Conservation (phyloP, 2,888 invertebrate genomes). For the Ceriagrion tenellum region DNA sequence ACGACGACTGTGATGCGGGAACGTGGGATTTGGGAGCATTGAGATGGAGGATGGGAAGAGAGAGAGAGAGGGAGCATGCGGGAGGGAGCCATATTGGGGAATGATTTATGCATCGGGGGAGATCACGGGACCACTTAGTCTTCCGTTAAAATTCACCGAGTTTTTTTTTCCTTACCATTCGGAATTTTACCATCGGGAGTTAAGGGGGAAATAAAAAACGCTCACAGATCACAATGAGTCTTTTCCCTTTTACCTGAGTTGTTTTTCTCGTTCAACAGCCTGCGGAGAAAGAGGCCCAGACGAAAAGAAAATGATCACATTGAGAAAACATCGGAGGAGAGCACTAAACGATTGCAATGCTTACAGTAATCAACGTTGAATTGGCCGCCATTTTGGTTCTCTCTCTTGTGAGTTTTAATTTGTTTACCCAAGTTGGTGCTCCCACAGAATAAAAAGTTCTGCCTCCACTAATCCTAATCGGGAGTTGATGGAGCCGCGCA, state of each 20-base stretch:
- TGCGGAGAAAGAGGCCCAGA: not conserved
- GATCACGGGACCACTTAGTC: constrained; percentile 26
- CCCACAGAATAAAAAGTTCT: not conserved
- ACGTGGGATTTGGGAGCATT: not conserved
- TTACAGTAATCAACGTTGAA: not conserved
- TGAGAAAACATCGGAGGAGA: not conserved
- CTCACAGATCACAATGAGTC: not conserved
- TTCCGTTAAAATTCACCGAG: not conserved
- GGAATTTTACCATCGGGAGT: not conserved
- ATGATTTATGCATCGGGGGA: not conserved
- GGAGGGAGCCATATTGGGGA: not conserved
- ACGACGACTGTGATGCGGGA: not conserved
- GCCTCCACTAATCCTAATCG: not conserved
- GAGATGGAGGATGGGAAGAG: not conserved
- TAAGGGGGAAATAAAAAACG: not conserved
- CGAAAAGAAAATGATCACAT: not conserved
- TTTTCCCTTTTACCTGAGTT: not conserved
- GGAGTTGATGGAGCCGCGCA: not conserved
- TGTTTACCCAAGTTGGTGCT: not conserved
- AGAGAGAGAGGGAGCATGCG: not conserved
- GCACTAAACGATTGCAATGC: not conserved
- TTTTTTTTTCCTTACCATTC: not conserved
- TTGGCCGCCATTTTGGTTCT: too few species aligned
- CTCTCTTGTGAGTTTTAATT: not conserved
- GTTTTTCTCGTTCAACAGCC: not conserved